A percentile compares a stretch with the other conserved stretches of the same genome.
Evolutionary conservation across 2,113 vertebrate genomes (phyloP).

Genomic region (Ameiurus melas): DNA sequence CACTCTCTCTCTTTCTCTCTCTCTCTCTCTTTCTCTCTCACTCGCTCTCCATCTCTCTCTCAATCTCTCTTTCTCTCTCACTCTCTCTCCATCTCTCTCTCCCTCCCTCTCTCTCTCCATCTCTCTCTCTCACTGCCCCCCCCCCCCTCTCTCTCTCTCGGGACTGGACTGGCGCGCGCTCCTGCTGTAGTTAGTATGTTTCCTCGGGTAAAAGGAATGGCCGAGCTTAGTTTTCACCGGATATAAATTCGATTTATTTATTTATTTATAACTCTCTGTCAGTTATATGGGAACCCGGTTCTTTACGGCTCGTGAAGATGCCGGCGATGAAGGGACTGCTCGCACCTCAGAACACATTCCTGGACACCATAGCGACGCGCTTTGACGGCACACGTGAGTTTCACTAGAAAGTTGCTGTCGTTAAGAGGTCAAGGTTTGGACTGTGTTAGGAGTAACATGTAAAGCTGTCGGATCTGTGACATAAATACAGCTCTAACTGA

Average conservation of each 20-base stretch:
- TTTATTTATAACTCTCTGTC: not conserved
- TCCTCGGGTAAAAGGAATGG: not conserved
- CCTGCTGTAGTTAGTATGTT: no score
- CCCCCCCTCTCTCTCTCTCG: not conserved
- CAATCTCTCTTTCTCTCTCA: not conserved
- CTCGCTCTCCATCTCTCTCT: not conserved
- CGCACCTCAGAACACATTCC: conserved; percentile 97
- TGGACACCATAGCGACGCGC: conserved; percentile 96
- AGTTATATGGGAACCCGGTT: conserved; percentile 95
- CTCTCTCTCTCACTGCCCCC: not conserved
- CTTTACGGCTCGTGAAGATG: conserved; percentile 84
- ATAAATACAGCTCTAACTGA: not conserved
- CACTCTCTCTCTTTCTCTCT: not conserved
- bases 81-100: not conserved
- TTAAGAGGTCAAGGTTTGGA: not conserved
- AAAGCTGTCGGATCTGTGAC: not conserved
- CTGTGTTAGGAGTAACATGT: not conserved
- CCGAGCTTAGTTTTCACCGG: not conserved
- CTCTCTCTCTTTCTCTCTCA: not conserved
- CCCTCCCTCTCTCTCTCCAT: not conserved
- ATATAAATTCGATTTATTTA: not conserved
- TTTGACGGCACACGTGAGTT: conserved; percentile 99
- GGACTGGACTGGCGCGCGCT: no score
- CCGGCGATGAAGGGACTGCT: conserved; percentile 99
- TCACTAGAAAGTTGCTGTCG: not conserved